These are phyloP conservation scores for Psophia crepitans DNA, from an alignment of 2,113 vertebrate species.

Conservation along the genomic window DNA sequence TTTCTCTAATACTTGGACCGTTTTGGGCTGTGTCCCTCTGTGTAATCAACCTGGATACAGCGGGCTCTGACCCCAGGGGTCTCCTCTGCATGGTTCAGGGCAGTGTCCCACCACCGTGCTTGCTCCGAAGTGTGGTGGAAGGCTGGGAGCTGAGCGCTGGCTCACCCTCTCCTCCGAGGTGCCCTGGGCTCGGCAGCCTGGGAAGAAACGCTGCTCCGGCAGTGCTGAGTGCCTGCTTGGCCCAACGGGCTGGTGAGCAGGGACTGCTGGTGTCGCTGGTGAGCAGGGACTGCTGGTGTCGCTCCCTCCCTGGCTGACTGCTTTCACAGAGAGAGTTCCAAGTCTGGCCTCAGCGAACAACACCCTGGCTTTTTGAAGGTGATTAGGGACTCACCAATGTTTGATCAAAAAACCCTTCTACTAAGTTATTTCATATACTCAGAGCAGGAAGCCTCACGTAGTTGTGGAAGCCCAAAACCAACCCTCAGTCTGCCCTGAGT, in stretches of 20 bases:
- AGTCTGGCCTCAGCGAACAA: background rate
- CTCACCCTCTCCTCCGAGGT: fast-evolving
- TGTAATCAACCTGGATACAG: background rate
- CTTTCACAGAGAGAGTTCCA: background rate
- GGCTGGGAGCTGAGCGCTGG: background rate
- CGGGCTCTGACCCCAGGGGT: background rate
- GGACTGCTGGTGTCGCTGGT: background rate
- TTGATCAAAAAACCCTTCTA: background rate
- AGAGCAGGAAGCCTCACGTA: background rate
- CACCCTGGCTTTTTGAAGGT: background rate
- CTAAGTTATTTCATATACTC: background rate
- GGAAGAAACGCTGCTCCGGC: background rate
- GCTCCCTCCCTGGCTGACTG: background rate
- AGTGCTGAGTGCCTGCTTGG: background rate
- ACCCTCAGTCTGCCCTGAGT: background rate
- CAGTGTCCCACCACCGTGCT: background rate
- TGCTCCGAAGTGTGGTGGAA: background rate
- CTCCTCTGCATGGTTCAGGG: background rate
- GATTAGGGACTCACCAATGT: background rate
- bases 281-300: background rate
- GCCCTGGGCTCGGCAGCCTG: background rate
- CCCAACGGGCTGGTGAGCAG: background rate
- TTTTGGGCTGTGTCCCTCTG: background rate
- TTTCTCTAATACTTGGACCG: background rate
- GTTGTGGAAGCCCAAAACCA: background rate